phyloP scores from a whole-genome alignment of 2,888 invertebrate species.

The Oasisia sp. region DNA sequence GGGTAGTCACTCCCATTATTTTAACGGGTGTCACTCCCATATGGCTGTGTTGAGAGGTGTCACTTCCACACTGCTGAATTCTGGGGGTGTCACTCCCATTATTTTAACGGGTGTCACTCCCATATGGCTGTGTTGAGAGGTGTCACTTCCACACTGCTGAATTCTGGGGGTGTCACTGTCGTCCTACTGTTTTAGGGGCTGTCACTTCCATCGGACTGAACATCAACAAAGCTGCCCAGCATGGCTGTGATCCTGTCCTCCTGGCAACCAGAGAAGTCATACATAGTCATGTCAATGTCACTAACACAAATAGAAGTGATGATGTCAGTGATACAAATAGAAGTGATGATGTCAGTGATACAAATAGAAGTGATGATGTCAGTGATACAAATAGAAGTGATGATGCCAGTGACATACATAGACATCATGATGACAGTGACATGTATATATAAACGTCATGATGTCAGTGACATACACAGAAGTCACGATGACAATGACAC shows the following conservation, averaged over 20 bases:
- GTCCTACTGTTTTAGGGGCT: neutral
- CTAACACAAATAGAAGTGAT: too few relatives aligned
- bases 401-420: too few relatives aligned
- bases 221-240: neutral
- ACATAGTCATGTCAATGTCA: too few relatives aligned
- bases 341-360: neutral
- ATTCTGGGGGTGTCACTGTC: neutral
- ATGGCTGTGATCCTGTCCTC: neutral
- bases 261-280: neutral
- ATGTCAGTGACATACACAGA: too few relatives aligned
- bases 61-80: neutral
- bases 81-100: neutral
- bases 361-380: neutral
- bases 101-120: neutral
- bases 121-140: too few relatives aligned
- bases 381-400: too few relatives aligned
- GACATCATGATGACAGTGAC: neutral
- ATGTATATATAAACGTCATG: too few relatives aligned
- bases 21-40: neutral
- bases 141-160: too few relatives aligned
- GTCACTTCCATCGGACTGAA: neutral
- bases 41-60: neutral
- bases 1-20: neutral
- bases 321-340: too few relatives aligned
- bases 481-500: too few relatives aligned